Evolutionary conservation across 2,797 vertebrate species (phyloP).

Genomic region (Peromyscus nudipes): DNA sequence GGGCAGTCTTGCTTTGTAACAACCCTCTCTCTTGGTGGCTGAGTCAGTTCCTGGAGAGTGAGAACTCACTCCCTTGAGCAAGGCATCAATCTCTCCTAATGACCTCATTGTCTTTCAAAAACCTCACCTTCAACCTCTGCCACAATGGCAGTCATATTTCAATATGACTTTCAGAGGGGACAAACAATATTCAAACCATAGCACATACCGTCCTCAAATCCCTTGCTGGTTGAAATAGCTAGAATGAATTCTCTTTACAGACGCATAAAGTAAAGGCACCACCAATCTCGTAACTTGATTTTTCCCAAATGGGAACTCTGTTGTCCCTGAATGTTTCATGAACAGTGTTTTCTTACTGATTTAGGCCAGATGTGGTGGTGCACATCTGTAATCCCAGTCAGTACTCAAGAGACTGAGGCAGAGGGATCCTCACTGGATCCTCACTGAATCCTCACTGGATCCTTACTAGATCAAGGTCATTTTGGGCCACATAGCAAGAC

Average conservation of each 20-base stretch:
- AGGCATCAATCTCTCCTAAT: neutral
- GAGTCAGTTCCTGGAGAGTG: neutral
- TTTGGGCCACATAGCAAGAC: neutral
- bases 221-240: constrained; percentile 47
- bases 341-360: neutral
- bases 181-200: neutral
- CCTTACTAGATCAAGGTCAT: neutral
- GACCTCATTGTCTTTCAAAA: neutral
- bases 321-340: constrained; percentile 22
- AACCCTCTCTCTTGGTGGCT: neutral
- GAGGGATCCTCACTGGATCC: neutral
- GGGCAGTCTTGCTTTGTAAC: neutral
- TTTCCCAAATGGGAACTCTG: constrained; percentile 1
- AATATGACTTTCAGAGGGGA: neutral
- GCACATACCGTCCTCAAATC: neutral
- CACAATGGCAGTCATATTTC: neutral
- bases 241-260: constrained; percentile 56
- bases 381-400: neutral
- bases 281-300: constrained; percentile 35
- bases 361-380: neutral
- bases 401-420: neutral
- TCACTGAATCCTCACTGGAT: neutral
- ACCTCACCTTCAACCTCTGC: neutral
- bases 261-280: constrained; percentile 14
- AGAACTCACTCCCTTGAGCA: neutral